These are phyloP conservation scores for Nezara viridula DNA, from an alignment of 2,888 invertebrate genomes.

Conservation along the genomic window DNA sequence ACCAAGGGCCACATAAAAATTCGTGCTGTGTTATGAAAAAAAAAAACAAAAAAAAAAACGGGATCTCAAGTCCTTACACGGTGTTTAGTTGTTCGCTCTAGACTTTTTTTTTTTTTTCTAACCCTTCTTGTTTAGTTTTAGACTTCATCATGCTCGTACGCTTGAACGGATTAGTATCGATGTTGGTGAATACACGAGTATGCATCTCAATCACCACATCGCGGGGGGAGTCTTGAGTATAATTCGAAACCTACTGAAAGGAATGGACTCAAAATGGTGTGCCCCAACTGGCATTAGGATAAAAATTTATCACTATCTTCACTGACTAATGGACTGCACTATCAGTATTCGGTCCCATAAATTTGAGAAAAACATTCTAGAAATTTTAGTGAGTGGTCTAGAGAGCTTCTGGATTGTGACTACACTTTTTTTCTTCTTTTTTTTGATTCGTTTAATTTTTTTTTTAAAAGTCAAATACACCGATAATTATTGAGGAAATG, in stretches of 20 bases:
- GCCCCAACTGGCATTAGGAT: not conserved
- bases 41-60: slow-evolving; percentile 1
- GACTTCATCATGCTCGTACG: not conserved
- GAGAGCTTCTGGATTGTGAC: slow-evolving; percentile 17
- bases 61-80: slow-evolving; percentile 52
- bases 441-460: not conserved
- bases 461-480: not conserved
- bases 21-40: slow-evolving; percentile 43
- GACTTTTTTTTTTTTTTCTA: not conserved
- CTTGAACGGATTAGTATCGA: slow-evolving; percentile 1
- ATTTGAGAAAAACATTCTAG: slow-evolving; percentile 23
- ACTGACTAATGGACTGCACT: slow-evolving; percentile 35
- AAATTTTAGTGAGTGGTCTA: slow-evolving; percentile 20
- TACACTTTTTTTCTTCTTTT: not conserved
- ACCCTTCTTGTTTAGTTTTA: not conserved
- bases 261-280: not conserved
- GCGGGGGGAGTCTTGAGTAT: not conserved
- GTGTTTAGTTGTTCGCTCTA: slow-evolving; percentile 34
- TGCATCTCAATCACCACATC: not conserved
- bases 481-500: not conserved
- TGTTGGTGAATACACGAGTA: not conserved
- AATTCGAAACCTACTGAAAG: not conserved
- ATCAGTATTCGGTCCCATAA: slow-evolving; percentile 24
- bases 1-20: slow-evolving; percentile 57
- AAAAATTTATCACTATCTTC: slow-evolving; percentile 11